Conservation (phyloP, 2,113 vertebrate species). For the Eretmochelys imbricata region DNA sequence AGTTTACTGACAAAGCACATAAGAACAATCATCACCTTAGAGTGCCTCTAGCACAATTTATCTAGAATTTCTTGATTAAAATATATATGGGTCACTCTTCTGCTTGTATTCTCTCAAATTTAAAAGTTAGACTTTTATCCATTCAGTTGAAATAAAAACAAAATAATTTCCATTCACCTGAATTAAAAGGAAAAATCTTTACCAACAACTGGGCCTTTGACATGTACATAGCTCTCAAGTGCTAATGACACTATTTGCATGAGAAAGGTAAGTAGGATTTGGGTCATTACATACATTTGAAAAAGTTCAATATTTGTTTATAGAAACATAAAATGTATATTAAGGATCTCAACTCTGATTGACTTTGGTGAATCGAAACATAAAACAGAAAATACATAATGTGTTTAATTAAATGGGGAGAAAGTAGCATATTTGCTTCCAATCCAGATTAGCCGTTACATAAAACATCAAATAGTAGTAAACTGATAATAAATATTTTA, state of each 20-base stretch:
- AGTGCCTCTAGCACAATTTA: fast-evolving
- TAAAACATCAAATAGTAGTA: background rate
- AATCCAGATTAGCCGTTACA: fast-evolving
- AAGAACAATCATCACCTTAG: background rate
- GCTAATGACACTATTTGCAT: background rate
- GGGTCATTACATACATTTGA: background rate
- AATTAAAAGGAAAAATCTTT: fast-evolving
- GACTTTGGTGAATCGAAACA: background rate
- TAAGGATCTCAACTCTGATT: background rate
- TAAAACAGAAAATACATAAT: background rate
- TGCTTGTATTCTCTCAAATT: background rate
- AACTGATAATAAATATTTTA: fast-evolving
- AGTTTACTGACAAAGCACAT: background rate
- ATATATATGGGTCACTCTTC: background rate
- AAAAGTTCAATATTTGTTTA: background rate
- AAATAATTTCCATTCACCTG: background rate
- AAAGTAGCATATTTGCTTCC: background rate
- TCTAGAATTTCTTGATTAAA: background rate
- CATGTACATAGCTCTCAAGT: background rate
- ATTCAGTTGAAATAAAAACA: background rate
- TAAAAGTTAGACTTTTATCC: background rate
- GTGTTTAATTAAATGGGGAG: background rate
- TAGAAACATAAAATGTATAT: background rate
- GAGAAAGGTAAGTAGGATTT: background rate
- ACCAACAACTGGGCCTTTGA: background rate